A percentile compares a stretch with the other conserved stretches of the same genome.
These are phyloP conservation scores for Hemiscyllium ocellatum DNA, from an alignment of 2,113 vertebrate species.

Conservation along the genomic window DNA sequence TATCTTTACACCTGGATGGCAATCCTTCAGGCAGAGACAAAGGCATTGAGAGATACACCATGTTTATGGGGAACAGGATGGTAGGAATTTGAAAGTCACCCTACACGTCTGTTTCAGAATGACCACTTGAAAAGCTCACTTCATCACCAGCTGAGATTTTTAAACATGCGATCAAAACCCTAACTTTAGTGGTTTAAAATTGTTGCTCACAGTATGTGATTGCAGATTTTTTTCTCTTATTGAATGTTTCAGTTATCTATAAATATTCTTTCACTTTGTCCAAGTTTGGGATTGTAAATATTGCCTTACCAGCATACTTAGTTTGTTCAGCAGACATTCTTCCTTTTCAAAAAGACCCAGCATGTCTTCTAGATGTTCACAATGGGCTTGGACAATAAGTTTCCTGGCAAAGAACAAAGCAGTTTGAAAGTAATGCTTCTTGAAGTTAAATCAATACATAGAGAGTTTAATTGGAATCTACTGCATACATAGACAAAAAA, in stretches of 20 bases:
- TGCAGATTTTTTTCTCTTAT: neutral
- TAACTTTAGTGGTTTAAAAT: neutral
- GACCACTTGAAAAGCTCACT: neutral
- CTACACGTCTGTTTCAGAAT: neutral
- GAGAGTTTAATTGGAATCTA: neutral
- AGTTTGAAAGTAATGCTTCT: neutral
- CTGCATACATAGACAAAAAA: neutral
- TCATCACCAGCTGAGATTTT: neutral
- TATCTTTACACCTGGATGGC: neutral
- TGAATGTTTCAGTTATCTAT: neutral
- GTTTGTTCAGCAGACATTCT: slow-evolving; percentile 61
- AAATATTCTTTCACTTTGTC: neutral
- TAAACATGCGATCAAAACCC: neutral
- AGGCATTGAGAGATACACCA: neutral
- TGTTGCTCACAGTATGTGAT: neutral
- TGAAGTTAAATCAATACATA: neutral
- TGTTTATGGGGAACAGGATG: neutral
- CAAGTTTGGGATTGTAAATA: neutral
- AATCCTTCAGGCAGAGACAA: neutral
- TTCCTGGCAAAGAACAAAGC: slow-evolving; percentile 52
- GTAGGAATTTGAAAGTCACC: neutral
- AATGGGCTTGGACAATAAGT: slow-evolving; percentile 62
- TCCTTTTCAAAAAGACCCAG: slow-evolving; percentile 63
- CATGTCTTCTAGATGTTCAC: slow-evolving; percentile 71
- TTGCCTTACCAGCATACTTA: slow-evolving; percentile 62